phyloP scores from a whole-genome alignment of 2,888 invertebrate genomes.

The Pseudeuparius sepicola region DNA sequence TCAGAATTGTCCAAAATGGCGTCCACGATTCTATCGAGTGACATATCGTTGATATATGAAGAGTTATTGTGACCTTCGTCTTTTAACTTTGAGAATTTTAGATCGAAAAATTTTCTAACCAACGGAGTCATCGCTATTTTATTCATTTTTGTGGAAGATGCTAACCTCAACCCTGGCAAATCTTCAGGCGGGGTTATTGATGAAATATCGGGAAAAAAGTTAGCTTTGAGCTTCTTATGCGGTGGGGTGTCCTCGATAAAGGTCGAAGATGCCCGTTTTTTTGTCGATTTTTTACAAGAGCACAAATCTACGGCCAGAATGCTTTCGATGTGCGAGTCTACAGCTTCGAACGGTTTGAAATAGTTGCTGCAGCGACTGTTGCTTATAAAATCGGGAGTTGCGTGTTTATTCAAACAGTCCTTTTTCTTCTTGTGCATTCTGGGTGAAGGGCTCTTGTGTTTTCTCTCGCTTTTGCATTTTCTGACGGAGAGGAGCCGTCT shows the following conservation, averaged over 20 bases:
- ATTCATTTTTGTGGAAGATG: constrained; percentile 17
- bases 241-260: constrained; percentile 22
- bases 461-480: constrained; percentile 24
- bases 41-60: constrained; percentile 45
- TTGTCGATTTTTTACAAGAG: constrained; percentile 20
- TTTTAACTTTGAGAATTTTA: constrained; percentile 43
- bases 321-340: constrained; percentile 35
- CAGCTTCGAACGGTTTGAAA: constrained; percentile 34
- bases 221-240: constrained; percentile 35
- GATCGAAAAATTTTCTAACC: constrained; percentile 48
- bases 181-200: constrained; percentile 27
- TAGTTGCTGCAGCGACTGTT: constrained; percentile 29
- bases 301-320: constrained; percentile 21
- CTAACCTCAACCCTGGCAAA: constrained; percentile 23
- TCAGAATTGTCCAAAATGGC: constrained; percentile 51
- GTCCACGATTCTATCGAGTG: constrained; percentile 52
- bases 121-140: constrained; percentile 46
- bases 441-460: constrained; percentile 19
- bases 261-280: too few species aligned
- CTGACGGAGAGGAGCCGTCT: constrained; percentile 22
- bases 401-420: constrained; percentile 30
- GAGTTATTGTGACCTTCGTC: constrained; percentile 39
- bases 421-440: constrained; percentile 34
- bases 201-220: constrained; percentile 34
- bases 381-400: constrained; percentile 22